Evolutionary conservation across 2,888 invertebrate genomes (phyloP), one percentile per base, ranked within the genome.

Genomic region (Agrotis exclamationis): DNA sequence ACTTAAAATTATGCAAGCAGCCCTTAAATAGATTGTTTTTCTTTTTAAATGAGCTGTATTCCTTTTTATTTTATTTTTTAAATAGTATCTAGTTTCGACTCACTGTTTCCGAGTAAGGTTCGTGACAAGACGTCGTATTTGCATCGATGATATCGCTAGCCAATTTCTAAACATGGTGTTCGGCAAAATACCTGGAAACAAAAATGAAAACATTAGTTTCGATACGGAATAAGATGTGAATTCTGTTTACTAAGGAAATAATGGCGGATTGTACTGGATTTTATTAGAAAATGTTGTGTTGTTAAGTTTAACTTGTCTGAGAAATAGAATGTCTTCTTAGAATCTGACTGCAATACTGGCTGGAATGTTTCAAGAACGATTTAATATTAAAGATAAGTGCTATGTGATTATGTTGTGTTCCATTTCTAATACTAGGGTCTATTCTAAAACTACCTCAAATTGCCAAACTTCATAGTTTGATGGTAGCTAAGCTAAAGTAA

Each of bases 141-240:
- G 82, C 67, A 71, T 71, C 77, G 83, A 70, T 87, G 84, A 84
- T 85, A 87, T 84, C 86, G 81, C 85, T 81, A 69, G 83, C 85
- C 84, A 85, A 86, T 86, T 87, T 89, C 88, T 88, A 85, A 87
- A 86, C 88, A 88, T 81, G 87, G 76, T 74, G 77, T 74, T 80
- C 86, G 68, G 80, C 85, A 80, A 86, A 85, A 85, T 94, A 94
- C 94, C 94, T 94, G 93, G 87, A 92, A 93, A 85, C 56, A 87
- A 89, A 89, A 90, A 80, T 83, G 74, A 84, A 83, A 81, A 80
- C 80, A 82, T 82, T 80, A 80, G 62, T 53, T 33, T 53, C 56
- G 45, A 56, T 59, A 51, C 58, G 58, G 39, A 54, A 47, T 69
- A 78, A 62, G 65, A 63, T 69, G 69, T 56, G 50, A 54, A 77